Base-by-base conservation (phyloP, 2,797 vertebrate species). In the Aldrovandia affinis region DNA sequence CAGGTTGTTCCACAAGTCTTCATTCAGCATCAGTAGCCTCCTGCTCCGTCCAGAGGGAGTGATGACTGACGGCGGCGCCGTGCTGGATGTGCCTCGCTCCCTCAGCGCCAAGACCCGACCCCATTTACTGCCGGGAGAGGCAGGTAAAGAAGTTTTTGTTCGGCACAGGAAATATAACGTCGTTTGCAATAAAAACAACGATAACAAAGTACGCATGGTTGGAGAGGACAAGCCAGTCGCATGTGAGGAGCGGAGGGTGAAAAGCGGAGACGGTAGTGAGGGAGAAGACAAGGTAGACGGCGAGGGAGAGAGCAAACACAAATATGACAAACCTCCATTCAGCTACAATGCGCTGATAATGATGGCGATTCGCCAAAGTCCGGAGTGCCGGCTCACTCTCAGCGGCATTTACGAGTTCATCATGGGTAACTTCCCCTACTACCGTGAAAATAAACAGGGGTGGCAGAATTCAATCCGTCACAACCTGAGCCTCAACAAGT, bases 391-490 rank as follows among this genome's bases (percentile, higher is more conserved):
- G 4, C 95, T 96, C 57, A 95, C 96, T 0, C 94, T 96, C 47
- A 96, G 93, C 80, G 94, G 94, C 84, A 96, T 96, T 86, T 96
- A 96, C 0, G 94, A 96, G 89, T 96, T 95, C 30, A 96, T 96
- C 87, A 95, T 95, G 92, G 87, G 87, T 14, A 93, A 95, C 89
- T 96, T 96, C 39, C 96, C 96, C 0, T 96, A 95, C 90, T 96
- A 96, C 87, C 88, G 92, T n/a, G 93, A 95, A 83, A 96, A 96
- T 89, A 87, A 92, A 15, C 95, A 95, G 3, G 96, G 95, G 0
- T 96, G 96, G 96, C 96, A 96, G 81, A 96, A 96, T 78, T 96
- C 96, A 25, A 95, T 96, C 91, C 90, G 96, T 7, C 96, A 96
- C 90, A 96, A 96, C 87, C 83, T 96, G 83, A 96, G 96, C 80